Percentiles rank a stretch among this genome's conserved stretches.
These are phyloP conservation scores for Pedionomus torquatus DNA, from an alignment of 2,113 vertebrate species.

Conservation along the genomic window DNA sequence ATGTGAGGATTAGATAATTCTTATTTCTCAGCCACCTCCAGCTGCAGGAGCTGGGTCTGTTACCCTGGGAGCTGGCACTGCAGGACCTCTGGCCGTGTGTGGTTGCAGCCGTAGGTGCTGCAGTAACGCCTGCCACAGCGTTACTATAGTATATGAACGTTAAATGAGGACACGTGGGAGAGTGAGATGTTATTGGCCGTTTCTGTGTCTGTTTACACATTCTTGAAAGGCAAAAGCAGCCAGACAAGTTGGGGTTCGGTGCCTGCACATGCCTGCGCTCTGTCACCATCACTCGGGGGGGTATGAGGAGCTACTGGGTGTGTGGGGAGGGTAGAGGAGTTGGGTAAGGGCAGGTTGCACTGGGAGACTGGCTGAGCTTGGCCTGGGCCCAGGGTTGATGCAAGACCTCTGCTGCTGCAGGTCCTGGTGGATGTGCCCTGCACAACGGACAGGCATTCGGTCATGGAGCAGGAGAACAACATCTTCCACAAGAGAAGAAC, in stretches of 20 bases:
- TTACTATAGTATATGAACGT: fast-evolving
- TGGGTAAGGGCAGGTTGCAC: not conserved
- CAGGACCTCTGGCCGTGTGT: fast-evolving
- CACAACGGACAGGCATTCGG: slow-evolving; percentile 91
- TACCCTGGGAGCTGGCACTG: fast-evolving
- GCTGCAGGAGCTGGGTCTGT: not conserved
- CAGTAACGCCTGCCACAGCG: not conserved
- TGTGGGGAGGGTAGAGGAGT: not conserved
- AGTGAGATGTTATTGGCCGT: not conserved
- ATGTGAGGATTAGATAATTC: not conserved
- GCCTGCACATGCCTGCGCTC: fast-evolving
- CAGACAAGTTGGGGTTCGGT: not conserved
- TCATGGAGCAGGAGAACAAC: slow-evolving; percentile 90
- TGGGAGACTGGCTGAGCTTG: not conserved
- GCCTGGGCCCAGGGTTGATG: not conserved
- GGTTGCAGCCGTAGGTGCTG: not conserved
- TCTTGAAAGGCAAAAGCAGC: not conserved
- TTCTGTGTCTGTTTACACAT: not conserved
- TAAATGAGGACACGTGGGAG: fast-evolving
- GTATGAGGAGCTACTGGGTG: not conserved
- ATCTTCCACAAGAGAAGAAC: slow-evolving; percentile 85
- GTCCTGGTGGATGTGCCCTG: slow-evolving; percentile 97
- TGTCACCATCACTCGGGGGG: fast-evolving
- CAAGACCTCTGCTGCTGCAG: slow-evolving; percentile 64
- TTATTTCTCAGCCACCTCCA: not conserved